Percentiles rank a stretch among this genome's conserved stretches.
Conservation (phyloP, 2,113 vertebrate species). For the Centrocercus urophasianus region DNA sequence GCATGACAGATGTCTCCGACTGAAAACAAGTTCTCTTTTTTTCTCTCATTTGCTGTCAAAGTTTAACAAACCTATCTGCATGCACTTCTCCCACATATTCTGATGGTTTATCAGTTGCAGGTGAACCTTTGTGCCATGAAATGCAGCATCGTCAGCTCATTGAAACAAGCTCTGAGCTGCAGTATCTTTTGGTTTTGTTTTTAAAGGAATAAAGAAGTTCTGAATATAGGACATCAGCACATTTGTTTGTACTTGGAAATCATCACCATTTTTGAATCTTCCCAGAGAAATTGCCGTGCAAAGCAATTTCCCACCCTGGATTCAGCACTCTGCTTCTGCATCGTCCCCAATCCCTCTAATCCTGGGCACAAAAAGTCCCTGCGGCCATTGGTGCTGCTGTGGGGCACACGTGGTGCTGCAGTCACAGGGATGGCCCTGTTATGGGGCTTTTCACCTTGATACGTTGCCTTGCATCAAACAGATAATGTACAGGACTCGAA, state of each 20-base stretch:
- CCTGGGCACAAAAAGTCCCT: slow-evolving; percentile 33
- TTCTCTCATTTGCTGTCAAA: neutral
- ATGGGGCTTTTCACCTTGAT: neutral
- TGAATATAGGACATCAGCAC: neutral
- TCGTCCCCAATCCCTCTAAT: slow-evolving; percentile 46
- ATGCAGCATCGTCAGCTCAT: neutral
- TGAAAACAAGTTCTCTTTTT: neutral
- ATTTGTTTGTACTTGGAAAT: slow-evolving; percentile 16
- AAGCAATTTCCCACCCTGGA: slow-evolving; percentile 19
- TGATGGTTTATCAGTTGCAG: neutral
- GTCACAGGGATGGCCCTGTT: neutral
- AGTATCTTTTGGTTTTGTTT: no score
- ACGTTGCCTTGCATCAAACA: neutral
- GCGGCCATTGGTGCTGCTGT: neutral
- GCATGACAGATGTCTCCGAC: neutral
- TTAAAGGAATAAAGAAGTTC: neutral
- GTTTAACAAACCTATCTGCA: neutral
- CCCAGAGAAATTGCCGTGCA: neutral
- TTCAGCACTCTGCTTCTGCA: slow-evolving; percentile 53
- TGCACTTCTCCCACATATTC: neutral
- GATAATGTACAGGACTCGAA: neutral
- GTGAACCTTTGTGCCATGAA: neutral
- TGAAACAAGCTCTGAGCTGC: neutral
- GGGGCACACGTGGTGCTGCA: neutral
- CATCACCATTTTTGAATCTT: neutral